These are phyloP conservation scores for Drosophila buzzatii DNA, from an alignment of 2,888 invertebrate species.

Conservation along the genomic window DNA sequence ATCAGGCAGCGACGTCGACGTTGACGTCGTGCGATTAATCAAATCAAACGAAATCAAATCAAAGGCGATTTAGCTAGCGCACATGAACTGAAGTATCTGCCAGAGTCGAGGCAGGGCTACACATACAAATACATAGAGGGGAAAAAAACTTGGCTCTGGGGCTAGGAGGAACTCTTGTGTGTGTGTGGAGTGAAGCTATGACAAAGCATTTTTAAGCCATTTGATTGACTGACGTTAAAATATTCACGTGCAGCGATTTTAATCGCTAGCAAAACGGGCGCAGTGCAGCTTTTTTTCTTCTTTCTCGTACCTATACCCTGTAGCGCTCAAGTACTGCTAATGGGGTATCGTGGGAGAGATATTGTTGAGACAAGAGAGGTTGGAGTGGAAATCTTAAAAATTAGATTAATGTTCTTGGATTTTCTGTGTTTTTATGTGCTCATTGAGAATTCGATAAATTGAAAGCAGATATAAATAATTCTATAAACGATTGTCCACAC, in stretches of 20 bases:
- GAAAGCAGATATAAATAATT: neutral
- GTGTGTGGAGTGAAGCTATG: slow-evolving; percentile 60
- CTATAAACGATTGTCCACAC: neutral
- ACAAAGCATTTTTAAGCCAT: slow-evolving; percentile 82
- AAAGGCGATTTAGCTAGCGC: slow-evolving; percentile 77
- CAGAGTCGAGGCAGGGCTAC: slow-evolving; percentile 14
- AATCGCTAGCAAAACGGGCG: slow-evolving; percentile 68
- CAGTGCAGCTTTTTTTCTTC: slow-evolving; percentile 56
- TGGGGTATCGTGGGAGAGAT: neutral
- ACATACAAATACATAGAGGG: neutral
- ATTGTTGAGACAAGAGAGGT: neutral
- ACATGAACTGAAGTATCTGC: slow-evolving; percentile 48
- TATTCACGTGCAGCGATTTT: slow-evolving; percentile 78
- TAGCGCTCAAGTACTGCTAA: neutral
- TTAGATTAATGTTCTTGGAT: neutral
- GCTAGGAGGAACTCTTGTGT: slow-evolving; percentile 26
- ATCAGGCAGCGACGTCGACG: slow-evolving; percentile 45
- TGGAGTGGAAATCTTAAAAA: neutral
- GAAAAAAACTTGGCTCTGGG: slow-evolving; percentile 10
- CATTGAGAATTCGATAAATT: neutral
- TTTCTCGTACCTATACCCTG: slow-evolving; percentile 30
- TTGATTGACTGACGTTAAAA: slow-evolving; percentile 83
- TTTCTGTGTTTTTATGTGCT: neutral
- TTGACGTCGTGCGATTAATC: slow-evolving; percentile 71
- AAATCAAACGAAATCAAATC: slow-evolving; percentile 80